These are phyloP conservation scores for Agapornis roseicollis DNA, from an alignment of 2,113 vertebrate species.

Conservation along the genomic window DNA sequence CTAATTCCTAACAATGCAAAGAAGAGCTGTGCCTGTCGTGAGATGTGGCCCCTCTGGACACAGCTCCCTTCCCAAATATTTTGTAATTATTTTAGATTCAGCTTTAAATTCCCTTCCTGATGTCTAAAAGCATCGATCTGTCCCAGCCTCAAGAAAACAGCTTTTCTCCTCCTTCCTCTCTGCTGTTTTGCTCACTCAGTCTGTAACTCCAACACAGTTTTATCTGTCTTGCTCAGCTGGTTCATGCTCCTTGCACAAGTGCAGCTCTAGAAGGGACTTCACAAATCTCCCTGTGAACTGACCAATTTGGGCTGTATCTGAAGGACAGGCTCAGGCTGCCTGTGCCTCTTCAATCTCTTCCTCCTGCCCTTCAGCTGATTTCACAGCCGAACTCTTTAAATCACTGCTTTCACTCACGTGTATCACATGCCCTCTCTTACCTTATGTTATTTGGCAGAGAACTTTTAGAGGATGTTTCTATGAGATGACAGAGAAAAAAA, in stretches of 20 bases:
- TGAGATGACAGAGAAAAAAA: not conserved
- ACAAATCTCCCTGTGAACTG: not conserved
- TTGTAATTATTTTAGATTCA: not conserved
- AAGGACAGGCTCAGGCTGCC: not conserved
- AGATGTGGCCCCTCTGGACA: not conserved
- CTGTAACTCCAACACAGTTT: not conserved
- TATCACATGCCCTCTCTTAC: not conserved
- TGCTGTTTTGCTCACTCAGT: not conserved
- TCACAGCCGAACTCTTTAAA: not conserved
- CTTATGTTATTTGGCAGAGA: not conserved
- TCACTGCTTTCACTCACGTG: not conserved
- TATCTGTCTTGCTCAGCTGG: accelerated
- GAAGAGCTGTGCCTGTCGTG: not conserved
- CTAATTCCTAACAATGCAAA: not conserved
- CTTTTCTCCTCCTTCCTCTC: not conserved
- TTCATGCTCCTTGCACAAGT: not conserved
- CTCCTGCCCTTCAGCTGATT: not conserved
- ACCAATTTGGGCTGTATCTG: not conserved
- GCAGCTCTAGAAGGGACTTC: not conserved
- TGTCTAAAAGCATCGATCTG: not conserved
- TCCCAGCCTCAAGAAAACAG: not conserved
- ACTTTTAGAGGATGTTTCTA: not conserved
- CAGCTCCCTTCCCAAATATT: not conserved
- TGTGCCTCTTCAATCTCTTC: not conserved
- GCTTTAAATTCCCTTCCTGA: not conserved